A percentile compares a stretch with the other conserved stretches of the same genome.
phyloP scores from a whole-genome alignment of 2,797 vertebrate species.

The Xiphorhynchus erythropygius region DNA sequence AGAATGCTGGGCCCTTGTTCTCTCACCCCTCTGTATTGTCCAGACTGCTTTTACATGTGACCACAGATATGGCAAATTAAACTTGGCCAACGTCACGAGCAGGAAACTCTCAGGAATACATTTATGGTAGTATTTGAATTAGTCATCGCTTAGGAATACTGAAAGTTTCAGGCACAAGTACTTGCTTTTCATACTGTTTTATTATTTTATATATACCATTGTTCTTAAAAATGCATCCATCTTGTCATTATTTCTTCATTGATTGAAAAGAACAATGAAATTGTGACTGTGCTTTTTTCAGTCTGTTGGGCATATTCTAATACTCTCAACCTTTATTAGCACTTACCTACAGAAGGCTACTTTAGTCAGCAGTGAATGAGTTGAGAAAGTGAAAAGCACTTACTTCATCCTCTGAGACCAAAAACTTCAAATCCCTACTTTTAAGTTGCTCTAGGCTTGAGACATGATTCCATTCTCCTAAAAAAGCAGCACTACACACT shows the following conservation, averaged over 20 bases:
- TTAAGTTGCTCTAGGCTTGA: background rate
- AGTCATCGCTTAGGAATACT: background rate
- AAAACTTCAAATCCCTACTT: constrained; percentile 15
- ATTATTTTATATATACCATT: background rate
- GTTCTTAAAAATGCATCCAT: background rate
- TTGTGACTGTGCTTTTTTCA: background rate
- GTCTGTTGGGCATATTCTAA: background rate
- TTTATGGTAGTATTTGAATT: background rate
- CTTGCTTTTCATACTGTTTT: background rate
- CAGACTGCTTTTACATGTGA: background rate
- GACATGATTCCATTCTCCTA: constrained; percentile 27
- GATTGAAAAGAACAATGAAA: background rate
- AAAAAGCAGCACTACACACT: constrained; percentile 9
- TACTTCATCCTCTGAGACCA: background rate
- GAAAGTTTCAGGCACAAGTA: background rate
- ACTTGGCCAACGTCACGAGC: background rate
- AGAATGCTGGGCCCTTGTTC: background rate
- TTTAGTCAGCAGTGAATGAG: background rate
- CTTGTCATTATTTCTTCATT: background rate
- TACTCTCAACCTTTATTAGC: background rate
- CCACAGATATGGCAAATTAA: background rate
- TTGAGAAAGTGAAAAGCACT: constrained; percentile 25
- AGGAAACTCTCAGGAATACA: background rate
- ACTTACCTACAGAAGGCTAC: background rate
- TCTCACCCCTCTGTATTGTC: background rate